Base-by-base conservation (phyloP, 2,113 vertebrate species). In the Mobula hypostoma region DNA sequence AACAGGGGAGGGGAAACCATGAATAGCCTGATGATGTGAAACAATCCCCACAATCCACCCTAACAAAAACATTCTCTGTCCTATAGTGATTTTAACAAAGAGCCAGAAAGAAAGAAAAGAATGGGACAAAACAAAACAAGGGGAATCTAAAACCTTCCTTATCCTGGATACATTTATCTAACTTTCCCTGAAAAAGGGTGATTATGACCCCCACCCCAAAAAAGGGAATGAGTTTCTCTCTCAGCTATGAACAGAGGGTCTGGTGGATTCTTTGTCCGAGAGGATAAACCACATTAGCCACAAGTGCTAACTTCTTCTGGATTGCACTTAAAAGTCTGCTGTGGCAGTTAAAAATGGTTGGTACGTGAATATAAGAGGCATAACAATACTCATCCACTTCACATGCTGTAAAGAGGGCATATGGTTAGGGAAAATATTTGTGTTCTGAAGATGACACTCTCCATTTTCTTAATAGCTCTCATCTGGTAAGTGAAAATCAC, bases 1-100 rank as follows among this genome's bases (percentile, higher is more conserved):
- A 99, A 97, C 98, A 98, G 98, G 98, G 98, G 98, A 98, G 98
- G 98, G 97, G 97, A 97, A 58, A 95, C 96, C 94, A 95, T 98
- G 97, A 98, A 98, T 98, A 97, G 97, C 95, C 97, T 96, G 96
- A 97, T 96, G 98, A 97, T 97, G 98, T 98, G 98, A 97, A 98
- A 98, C 98, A 98, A 98, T 98, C 97, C 97, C 97, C 96, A 97
- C 90, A 95, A 98, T 98, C 99, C 98, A 98, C 96, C 95, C 96
- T 96, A 96, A 98, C 98, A 98, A 98, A 98, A 97, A 96, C 97
- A 97, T 97, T 98, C 97, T 97, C 97, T 98, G 96, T 96, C 95
- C 96, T 95, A n/a, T 96, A 40, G 15, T 94, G 95, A 95, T 95
- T 94, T n/a, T 94, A 95, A 95, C 96, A 96, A 96, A 96, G 95